Evolutionary conservation across 2,797 vertebrate species (phyloP).

Genomic region (Staurois parvus): DNA sequence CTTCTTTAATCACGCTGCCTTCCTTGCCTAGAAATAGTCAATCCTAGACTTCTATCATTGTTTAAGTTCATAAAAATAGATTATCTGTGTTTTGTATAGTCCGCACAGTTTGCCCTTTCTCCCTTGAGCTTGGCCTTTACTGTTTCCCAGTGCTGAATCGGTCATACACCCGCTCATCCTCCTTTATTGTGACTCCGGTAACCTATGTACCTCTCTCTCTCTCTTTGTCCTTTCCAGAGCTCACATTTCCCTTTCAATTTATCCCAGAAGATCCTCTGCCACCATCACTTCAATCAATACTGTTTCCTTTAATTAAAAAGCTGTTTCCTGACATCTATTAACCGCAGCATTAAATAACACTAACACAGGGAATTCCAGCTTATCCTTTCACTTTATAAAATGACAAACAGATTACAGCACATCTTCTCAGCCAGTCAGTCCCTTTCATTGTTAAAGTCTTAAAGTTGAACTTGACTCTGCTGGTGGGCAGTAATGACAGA

Average conservation of each 20-base stretch:
- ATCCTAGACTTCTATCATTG: slow-evolving; percentile 1
- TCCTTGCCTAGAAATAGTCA: too few relatives aligned
- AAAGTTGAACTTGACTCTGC: too few relatives aligned
- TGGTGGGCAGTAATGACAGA: too few relatives aligned
- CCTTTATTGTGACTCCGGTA: neutral
- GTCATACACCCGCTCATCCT: neutral
- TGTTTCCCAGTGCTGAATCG: neutral
- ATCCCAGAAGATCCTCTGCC: neutral
- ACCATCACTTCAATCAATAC: slow-evolving; percentile 6
- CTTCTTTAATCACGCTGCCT: neutral
- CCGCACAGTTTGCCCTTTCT: neutral
- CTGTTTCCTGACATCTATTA: slow-evolving; percentile 13
- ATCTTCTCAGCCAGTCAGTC: too few relatives aligned
- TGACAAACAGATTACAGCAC: too few relatives aligned
- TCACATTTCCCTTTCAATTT: neutral
- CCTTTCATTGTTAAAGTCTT: too few relatives aligned
- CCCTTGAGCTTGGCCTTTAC: neutral
- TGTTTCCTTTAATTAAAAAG: slow-evolving; percentile 6
- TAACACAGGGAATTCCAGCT: neutral
- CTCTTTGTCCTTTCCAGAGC: neutral
- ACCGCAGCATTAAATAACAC: slow-evolving; percentile 19
- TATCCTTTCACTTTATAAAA: too few relatives aligned
- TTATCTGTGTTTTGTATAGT: neutral
- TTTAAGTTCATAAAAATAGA: neutral
- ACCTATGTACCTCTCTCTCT: neutral